A percentile compares a stretch with the other conserved stretches of the same genome.
Evolutionary conservation across 2,888 invertebrate species (phyloP).

Genomic region (Lycocerus yunnanus): DNA sequence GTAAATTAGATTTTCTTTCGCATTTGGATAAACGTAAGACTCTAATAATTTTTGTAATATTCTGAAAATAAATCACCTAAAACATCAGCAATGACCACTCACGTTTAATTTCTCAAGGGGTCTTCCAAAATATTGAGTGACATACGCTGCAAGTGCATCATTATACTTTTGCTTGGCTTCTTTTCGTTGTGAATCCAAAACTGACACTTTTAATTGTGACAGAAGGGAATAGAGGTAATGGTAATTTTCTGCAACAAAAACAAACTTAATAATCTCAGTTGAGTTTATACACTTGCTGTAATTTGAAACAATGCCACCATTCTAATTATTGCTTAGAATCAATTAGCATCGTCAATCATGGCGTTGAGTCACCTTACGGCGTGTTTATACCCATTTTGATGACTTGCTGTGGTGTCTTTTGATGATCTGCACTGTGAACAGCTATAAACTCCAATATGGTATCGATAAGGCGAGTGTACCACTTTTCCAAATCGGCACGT

Average conservation of each 20-base stretch:
- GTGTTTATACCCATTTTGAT: slow-evolving; percentile 75
- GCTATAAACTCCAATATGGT: slow-evolving; percentile 84
- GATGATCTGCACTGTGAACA: slow-evolving; percentile 78
- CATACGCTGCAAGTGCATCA: slow-evolving; percentile 89
- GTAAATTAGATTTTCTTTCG: too few relatives aligned
- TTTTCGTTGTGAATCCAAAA: slow-evolving; percentile 84
- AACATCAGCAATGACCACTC: slow-evolving; percentile 44
- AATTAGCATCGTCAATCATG: too few relatives aligned
- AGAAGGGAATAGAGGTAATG: slow-evolving; percentile 88
- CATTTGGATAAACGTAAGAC: too few relatives aligned
- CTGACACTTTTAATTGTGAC: slow-evolving; percentile 86
- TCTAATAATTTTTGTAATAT: too few relatives aligned
- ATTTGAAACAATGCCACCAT: not conserved
- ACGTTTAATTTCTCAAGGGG: slow-evolving; percentile 91
- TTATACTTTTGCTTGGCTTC: slow-evolving; percentile 89
- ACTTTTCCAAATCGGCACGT: slow-evolving; percentile 89
- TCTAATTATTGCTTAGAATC: not conserved
- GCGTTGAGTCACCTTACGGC: too few relatives aligned
- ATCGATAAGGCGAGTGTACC: slow-evolving; percentile 81
- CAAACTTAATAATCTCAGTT: not conserved
- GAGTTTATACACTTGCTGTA: too few relatives aligned
- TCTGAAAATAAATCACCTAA: too few relatives aligned
- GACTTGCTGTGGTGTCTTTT: slow-evolving; percentile 91
- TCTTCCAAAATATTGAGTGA: slow-evolving; percentile 91
- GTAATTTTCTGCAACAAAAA: slow-evolving; percentile 78